Conservation (phyloP, 2,113 vertebrate species). For the Cyrtonyx montezumae region DNA sequence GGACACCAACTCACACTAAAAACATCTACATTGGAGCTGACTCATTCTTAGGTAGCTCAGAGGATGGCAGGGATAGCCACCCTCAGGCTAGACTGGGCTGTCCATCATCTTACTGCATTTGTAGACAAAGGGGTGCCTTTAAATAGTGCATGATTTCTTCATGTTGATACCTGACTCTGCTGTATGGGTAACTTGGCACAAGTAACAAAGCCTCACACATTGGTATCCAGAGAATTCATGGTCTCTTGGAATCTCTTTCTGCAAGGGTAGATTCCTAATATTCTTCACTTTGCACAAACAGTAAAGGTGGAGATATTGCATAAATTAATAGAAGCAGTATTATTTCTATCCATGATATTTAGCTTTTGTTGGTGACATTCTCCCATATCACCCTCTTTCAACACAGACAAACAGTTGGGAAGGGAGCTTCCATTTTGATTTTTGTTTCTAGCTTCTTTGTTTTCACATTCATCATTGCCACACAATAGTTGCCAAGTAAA, state of each 20-base stretch:
- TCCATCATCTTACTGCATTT: neutral
- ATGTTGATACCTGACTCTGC: neutral
- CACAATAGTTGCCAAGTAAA: neutral
- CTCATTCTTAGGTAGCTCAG: neutral
- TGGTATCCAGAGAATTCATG: neutral
- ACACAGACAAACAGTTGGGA: neutral
- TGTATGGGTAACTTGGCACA: neutral
- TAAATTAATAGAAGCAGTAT: neutral
- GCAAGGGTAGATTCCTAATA: neutral
- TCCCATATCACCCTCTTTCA: neutral
- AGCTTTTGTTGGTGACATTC: neutral
- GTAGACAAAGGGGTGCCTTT: neutral
- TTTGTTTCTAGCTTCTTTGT: slow-evolving; percentile 1
- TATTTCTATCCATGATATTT: neutral
- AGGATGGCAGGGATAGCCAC: neutral
- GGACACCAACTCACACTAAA: neutral
- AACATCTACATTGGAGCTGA: neutral
- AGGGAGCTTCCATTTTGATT: neutral
- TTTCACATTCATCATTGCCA: neutral
- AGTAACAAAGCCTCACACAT: neutral
- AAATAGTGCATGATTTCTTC: neutral
- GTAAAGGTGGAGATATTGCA: neutral
- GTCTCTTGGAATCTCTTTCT: neutral
- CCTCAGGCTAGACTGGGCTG: neutral
- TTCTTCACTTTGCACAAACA: neutral